A percentile compares a stretch with the other conserved stretches of the same genome.
Evolutionary conservation across 2,113 vertebrate genomes (phyloP).

Genomic region (Sialia sialis): DNA sequence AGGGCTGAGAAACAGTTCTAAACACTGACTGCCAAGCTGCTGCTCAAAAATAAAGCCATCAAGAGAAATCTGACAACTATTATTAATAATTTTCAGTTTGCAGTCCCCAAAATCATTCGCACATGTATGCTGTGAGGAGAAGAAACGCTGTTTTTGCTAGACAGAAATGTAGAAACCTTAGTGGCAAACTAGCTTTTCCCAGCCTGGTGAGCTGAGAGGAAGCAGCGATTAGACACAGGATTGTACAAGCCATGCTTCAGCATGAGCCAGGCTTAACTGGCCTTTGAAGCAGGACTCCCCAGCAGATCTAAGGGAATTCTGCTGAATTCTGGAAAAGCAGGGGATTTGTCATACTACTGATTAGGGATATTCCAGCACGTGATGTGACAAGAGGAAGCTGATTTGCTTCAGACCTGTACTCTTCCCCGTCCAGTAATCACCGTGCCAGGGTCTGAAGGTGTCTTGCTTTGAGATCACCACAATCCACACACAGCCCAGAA

Average conservation of each 20-base stretch:
- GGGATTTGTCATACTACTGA: not conserved
- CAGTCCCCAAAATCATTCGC: not conserved
- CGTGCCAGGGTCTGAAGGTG: not conserved
- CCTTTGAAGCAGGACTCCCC: not conserved
- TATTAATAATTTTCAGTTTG: not conserved
- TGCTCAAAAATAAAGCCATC: not conserved
- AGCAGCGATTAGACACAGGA: not conserved
- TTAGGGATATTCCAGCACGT: not conserved
- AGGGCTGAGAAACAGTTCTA: not conserved
- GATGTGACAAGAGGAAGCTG: not conserved
- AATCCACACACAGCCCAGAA: not conserved
- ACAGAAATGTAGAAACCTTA: not conserved
- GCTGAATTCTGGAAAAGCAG: not conserved
- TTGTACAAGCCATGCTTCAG: not conserved
- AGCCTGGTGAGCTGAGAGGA: not conserved
- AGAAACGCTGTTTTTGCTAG: not conserved
- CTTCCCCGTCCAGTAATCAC: not conserved
- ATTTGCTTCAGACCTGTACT: not conserved
- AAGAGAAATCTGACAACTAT: not conserved
- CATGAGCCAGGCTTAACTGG: not conserved
- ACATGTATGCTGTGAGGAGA: not conserved
- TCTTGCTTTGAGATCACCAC: not conserved
- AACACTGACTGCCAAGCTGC: fast-evolving
- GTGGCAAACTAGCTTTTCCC: not conserved
- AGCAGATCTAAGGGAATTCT: not conserved